Conservation (phyloP, 2,888 invertebrate genomes). For the Cantharis rufa region DNA sequence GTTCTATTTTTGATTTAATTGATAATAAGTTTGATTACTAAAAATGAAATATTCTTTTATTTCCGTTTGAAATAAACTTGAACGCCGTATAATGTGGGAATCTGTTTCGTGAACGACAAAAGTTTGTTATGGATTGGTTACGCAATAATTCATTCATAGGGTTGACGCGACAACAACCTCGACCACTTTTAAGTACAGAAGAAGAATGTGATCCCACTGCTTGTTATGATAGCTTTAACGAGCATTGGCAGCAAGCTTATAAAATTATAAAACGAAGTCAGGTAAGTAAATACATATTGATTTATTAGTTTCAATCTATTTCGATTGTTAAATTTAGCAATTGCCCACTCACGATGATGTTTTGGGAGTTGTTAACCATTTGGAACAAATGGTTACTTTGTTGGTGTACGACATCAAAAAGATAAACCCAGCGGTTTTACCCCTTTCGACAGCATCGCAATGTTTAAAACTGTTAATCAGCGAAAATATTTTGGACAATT, state of each 20-base stretch:
- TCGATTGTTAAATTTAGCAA: constrained; percentile 51
- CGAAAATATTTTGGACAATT: constrained; percentile 83
- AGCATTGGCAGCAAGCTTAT: constrained; percentile 91
- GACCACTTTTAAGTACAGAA: constrained; percentile 38
- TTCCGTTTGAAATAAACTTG: not conserved
- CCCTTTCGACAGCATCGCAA: constrained; percentile 61
- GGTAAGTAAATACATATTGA: constrained; percentile 53
- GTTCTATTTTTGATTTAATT: not conserved
- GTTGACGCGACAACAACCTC: constrained; percentile 43
- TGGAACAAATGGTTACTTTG: constrained; percentile 88
- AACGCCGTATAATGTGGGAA: constrained; percentile 11
- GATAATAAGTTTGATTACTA: not conserved
- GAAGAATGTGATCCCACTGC: constrained; percentile 75
- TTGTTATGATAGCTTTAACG: constrained; percentile 89
- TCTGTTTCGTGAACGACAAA: not conserved
- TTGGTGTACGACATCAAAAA: constrained; percentile 75
- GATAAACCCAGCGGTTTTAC: constrained; percentile 62
- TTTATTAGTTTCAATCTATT: constrained; percentile 28
- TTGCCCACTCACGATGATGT: constrained; percentile 81
- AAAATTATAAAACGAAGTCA: constrained; percentile 80
- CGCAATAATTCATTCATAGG: constrained; percentile 45
- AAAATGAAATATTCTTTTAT: not conserved
- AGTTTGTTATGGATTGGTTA: constrained; percentile 51
- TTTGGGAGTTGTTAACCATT: constrained; percentile 85
- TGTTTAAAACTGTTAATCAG: constrained; percentile 78